A percentile compares a stretch with the other conserved stretches of the same genome.
phyloP scores from a whole-genome alignment of 2,797 vertebrate species.

The Dryobates pubescens region DNA sequence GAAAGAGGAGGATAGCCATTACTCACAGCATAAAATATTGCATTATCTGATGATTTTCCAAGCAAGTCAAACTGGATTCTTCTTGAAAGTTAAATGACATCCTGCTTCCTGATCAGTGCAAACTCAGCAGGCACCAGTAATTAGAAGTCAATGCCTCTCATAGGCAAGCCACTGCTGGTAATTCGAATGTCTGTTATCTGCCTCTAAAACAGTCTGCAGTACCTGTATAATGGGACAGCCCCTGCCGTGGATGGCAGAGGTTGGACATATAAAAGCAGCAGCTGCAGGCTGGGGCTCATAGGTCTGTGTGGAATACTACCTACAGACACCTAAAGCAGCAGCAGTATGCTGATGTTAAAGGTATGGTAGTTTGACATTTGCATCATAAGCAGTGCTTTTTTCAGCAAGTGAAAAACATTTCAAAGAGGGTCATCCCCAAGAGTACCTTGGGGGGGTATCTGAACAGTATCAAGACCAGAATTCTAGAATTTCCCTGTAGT shows the following conservation, averaged over 20 bases:
- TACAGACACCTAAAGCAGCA: background rate
- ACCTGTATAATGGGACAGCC: accelerated
- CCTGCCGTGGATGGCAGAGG: background rate
- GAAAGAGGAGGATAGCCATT: background rate
- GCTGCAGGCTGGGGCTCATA: background rate
- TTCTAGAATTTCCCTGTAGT: background rate
- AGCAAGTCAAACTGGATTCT: conserved; percentile 18
- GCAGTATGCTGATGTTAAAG: background rate
- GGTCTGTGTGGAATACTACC: background rate
- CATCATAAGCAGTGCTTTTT: background rate
- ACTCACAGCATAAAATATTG: background rate
- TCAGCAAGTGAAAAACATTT: background rate
- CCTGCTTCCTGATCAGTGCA: background rate
- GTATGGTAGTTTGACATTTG: background rate
- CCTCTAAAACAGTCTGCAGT: background rate
- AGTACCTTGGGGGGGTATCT: background rate
- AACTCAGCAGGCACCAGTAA: background rate
- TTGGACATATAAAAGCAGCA: background rate
- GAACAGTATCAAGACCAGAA: background rate
- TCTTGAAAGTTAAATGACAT: background rate
- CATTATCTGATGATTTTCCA: background rate
- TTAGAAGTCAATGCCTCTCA: background rate
- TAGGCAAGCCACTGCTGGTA: background rate
- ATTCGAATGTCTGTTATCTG: background rate
- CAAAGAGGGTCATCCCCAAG: background rate